These are phyloP conservation scores for Lasius platythorax DNA, from an alignment of 2,888 invertebrate species.

Conservation along the genomic window DNA sequence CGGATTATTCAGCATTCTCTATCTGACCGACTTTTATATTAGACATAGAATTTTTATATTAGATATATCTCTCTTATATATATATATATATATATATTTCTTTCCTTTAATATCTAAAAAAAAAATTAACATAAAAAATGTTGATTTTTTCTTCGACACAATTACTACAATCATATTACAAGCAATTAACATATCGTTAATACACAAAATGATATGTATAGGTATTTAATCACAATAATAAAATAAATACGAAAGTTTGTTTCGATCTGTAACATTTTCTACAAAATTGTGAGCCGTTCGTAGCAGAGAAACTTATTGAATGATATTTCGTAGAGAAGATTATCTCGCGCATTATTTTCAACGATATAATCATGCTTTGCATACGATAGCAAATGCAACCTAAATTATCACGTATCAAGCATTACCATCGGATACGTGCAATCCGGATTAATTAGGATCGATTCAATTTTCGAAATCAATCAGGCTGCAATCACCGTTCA, in stretches of 20 bases:
- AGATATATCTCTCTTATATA: neutral
- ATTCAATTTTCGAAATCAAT: conserved; percentile 18
- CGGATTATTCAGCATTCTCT: neutral
- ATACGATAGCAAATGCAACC: neutral
- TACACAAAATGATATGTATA: neutral
- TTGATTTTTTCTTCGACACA: neutral
- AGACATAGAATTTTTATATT: neutral
- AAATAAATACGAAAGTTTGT: neutral
- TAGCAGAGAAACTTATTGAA: neutral
- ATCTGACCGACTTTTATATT: conserved; percentile 35
- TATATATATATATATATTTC: neutral
- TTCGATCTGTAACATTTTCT: neutral
- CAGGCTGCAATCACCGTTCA: neutral
- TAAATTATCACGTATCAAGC: conserved; percentile 16
- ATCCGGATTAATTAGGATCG: neutral
- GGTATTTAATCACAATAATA: neutral
- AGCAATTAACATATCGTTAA: neutral
- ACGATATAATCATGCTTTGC: neutral
- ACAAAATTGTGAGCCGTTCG: neutral
- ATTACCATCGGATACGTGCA: neutral
- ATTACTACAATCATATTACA: neutral
- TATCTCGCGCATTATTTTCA: neutral
- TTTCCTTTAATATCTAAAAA: no score
- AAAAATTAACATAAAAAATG: no score
- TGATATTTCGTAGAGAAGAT: neutral